phyloP scores from a whole-genome alignment of 2,113 vertebrate genomes.

The Mohoua ochrocephala region DNA sequence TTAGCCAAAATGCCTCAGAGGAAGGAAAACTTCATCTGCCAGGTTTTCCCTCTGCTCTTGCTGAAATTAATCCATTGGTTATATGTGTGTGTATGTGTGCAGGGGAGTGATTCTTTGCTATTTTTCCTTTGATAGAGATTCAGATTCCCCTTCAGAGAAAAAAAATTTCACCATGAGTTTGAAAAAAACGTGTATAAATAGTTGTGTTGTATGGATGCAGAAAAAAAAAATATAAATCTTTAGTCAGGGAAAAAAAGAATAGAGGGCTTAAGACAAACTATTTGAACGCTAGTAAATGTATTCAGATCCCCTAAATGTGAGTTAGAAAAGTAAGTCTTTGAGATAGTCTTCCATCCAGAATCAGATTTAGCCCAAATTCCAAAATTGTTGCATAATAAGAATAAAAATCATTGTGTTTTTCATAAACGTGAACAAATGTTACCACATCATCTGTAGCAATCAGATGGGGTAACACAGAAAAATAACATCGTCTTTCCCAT shows the following conservation, averaged over 20 bases:
- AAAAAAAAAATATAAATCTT: neutral
- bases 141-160: neutral
- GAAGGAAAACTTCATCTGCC: conserved; percentile 47
- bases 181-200: neutral
- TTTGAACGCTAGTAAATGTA: neutral
- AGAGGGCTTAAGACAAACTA: neutral
- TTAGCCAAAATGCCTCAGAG: conserved; percentile 50
- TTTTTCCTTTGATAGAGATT: neutral
- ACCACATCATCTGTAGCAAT: neutral
- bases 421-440: neutral
- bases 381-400: neutral
- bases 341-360: neutral
- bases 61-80: neutral
- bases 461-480: neutral
- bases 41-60: conserved; percentile 2
- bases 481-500: neutral
- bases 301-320: neutral
- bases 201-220: neutral
- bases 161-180: neutral
- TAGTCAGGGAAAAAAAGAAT: neutral
- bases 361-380: neutral
- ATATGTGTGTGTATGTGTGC: neutral
- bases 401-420: neutral
- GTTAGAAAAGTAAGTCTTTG: neutral
- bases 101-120: neutral